Evolutionary conservation across 2,113 vertebrate genomes (phyloP).

Genomic region (Apteryx mantelli): DNA sequence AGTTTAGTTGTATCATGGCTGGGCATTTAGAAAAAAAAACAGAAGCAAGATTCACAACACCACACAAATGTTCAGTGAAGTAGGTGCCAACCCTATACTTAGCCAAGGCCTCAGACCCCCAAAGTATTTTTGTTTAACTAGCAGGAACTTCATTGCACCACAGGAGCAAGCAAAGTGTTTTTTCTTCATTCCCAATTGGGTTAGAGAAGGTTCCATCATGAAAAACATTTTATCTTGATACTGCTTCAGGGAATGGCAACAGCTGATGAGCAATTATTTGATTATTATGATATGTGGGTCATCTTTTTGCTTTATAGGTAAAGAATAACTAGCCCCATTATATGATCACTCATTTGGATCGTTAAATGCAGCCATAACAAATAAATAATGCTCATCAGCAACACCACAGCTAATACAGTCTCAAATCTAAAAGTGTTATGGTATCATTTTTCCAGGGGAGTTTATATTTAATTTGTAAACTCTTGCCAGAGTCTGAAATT

Average conservation of each 20-base stretch:
- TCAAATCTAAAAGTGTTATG: not conserved
- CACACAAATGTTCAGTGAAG: not conserved
- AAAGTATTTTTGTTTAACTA: not conserved
- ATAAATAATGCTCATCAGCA: not conserved
- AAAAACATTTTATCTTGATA: constrained; percentile 1
- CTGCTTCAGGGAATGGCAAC: constrained; percentile 35
- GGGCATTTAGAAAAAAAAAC: not conserved
- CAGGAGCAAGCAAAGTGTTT: not conserved
- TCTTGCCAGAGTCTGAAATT: not conserved
- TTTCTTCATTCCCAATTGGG: not conserved
- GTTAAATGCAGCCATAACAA: not conserved
- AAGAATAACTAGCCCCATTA: not conserved
- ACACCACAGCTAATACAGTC: not conserved
- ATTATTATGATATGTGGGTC: not conserved
- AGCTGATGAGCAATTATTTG: constrained; percentile 12
- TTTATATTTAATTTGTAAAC: not conserved
- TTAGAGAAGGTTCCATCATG: constrained; percentile 14
- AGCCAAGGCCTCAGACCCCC: not conserved
- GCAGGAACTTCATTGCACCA: not conserved
- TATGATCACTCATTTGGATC: not conserved
- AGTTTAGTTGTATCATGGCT: not conserved
- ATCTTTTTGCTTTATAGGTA: not conserved
- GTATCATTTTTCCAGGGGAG: not conserved
- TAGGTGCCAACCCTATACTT: not conserved
- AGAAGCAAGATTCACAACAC: not conserved